Percentiles rank a stretch among this genome's conserved stretches.
Evolutionary conservation across 2,797 vertebrate species (phyloP).

Genomic region (Phalloptychus januarius): DNA sequence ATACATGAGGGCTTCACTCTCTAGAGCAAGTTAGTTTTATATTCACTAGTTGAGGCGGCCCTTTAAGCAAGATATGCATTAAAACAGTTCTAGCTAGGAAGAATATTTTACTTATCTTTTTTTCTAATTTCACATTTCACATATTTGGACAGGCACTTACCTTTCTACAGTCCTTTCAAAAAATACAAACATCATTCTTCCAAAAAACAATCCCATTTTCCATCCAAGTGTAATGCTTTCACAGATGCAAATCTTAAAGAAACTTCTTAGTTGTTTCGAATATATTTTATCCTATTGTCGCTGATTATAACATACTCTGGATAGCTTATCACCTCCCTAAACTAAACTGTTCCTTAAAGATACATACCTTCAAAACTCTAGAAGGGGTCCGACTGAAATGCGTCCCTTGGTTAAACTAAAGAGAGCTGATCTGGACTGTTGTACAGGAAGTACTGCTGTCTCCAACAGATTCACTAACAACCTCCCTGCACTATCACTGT

Average conservation of each 20-base stretch:
- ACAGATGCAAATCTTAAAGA: neutral
- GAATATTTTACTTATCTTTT: neutral
- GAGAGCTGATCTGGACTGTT: neutral
- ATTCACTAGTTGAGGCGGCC: neutral
- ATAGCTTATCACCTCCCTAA: neutral
- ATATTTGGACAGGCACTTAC: neutral
- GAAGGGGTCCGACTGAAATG: neutral
- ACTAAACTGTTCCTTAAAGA: neutral
- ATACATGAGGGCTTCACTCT: neutral
- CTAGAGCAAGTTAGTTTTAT: neutral
- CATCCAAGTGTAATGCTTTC: neutral
- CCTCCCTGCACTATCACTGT: neutral
- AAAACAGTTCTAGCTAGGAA: neutral
- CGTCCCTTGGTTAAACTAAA: conserved; percentile 1
- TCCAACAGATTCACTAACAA: neutral
- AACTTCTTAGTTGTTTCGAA: neutral
- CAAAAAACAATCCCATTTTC: neutral
- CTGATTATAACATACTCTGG: neutral
- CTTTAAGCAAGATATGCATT: neutral
- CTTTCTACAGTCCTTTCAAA: neutral
- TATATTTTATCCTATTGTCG: neutral
- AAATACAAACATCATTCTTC: neutral
- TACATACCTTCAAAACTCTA: neutral
- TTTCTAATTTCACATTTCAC: neutral
- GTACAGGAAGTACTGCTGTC: neutral